phyloP scores from a whole-genome alignment of 2,888 invertebrate species.

The Emesis castigata region DNA sequence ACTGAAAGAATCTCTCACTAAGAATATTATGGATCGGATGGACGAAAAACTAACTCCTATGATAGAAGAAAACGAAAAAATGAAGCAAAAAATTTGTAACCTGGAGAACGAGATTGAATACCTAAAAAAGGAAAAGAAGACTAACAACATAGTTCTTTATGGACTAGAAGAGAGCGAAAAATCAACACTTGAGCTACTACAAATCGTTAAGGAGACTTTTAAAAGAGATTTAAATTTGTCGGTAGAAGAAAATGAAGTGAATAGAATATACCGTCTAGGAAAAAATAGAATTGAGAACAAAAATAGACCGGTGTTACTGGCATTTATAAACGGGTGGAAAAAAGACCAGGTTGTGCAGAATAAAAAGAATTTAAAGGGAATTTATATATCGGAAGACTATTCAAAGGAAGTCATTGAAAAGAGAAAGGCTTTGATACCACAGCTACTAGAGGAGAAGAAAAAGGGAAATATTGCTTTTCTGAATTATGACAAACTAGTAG shows the following conservation, averaged over 20 bases:
- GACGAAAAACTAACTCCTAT: background rate
- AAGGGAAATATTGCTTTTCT: background rate
- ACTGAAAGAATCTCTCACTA: background rate
- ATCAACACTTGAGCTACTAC: background rate
- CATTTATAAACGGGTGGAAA: background rate
- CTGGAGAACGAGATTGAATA: background rate
- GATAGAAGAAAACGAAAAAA: background rate
- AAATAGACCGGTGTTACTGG: background rate
- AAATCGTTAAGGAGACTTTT: background rate
- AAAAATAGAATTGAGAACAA: background rate
- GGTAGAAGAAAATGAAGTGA: background rate
- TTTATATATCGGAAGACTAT: background rate
- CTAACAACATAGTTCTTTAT: background rate
- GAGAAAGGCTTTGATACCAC: background rate
- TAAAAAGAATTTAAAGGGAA: background rate
- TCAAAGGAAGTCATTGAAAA: background rate
- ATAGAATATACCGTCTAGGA: background rate
- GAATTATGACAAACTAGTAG: background rate
- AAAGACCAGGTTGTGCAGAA: background rate
- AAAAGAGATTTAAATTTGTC: background rate
- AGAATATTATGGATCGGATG: background rate
- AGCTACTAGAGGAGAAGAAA: constrained; percentile 3
- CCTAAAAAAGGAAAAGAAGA: background rate
- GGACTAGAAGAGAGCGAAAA: background rate
- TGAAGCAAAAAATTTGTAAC: background rate